phyloP scores from a whole-genome alignment of 2,888 invertebrate species.

The Eudasyphora cyanicolor region DNA sequence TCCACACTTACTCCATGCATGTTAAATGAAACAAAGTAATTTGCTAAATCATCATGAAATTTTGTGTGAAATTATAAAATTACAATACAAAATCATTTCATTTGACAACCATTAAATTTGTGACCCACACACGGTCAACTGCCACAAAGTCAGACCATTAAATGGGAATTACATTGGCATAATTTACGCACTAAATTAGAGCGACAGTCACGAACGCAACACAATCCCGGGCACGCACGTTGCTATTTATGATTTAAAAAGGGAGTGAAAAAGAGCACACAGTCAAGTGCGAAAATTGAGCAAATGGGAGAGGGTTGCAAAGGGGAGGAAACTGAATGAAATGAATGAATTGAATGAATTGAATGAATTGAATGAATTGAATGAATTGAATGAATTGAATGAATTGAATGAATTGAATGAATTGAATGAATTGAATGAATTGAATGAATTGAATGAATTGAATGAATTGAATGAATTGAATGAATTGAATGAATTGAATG shows the following conservation, averaged over 20 bases:
- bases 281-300: not conserved
- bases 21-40: not conserved
- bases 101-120: not conserved
- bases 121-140: not conserved
- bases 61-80: conserved; percentile 3
- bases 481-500: too few species aligned
- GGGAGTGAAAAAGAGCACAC: not conserved
- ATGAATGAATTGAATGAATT: not conserved
- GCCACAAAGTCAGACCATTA: not conserved
- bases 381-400: too few species aligned
- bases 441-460: not conserved
- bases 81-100: not conserved
- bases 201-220: not conserved
- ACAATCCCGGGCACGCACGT: not conserved
- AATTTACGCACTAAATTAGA: conserved; percentile 25
- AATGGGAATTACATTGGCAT: not conserved
- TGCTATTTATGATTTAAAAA: conserved; percentile 5
- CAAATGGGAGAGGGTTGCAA: not conserved
- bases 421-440: too few species aligned
- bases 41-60: conserved; percentile 21
- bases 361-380: too few species aligned
- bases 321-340: not conserved
- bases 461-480: not conserved
- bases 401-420: too few species aligned
- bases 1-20: not conserved